These are phyloP conservation scores for Tauraco erythrolophus DNA, from an alignment of 2,113 vertebrate species.

Conservation along the genomic window DNA sequence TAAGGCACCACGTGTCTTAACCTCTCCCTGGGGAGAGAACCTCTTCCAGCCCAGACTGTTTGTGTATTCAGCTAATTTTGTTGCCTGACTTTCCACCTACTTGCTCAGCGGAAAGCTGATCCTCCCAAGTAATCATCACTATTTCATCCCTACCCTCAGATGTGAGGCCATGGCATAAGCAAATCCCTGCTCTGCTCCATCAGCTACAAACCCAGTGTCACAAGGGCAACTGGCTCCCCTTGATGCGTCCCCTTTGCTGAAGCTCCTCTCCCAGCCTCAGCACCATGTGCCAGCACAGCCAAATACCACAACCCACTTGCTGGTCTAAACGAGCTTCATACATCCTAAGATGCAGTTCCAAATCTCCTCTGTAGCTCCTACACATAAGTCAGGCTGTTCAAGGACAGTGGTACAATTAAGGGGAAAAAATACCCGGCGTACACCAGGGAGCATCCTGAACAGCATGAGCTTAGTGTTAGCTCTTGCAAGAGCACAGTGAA, in stretches of 20 bases:
- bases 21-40: neutral
- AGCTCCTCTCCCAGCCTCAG: neutral
- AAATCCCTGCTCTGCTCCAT: neutral
- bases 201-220: slow-evolving; percentile 32
- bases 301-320: neutral
- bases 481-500: neutral
- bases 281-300: neutral
- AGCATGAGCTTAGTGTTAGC: neutral
- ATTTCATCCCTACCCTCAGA: slow-evolving; percentile 30
- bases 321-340: neutral
- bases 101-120: slow-evolving; percentile 53
- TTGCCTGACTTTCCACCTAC: slow-evolving; percentile 67
- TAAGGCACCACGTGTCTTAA: slow-evolving; percentile 44
- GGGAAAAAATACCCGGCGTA: slow-evolving; percentile 3
- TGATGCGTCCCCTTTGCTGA: neutral
- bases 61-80: slow-evolving; percentile 69
- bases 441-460: slow-evolving; percentile 1
- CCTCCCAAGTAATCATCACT: slow-evolving; percentile 59
- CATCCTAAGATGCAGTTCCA: neutral
- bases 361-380: neutral
- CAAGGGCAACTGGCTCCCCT: slow-evolving; percentile 38
- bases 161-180: neutral
- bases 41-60: slow-evolving; percentile 55
- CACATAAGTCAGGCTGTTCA: neutral
- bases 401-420: neutral